Percentiles rank a stretch among this genome's conserved stretches.
Evolutionary conservation across 1,140 invertebrate genomes (phyloP).

Genomic region (Whitmania pigra): DNA sequence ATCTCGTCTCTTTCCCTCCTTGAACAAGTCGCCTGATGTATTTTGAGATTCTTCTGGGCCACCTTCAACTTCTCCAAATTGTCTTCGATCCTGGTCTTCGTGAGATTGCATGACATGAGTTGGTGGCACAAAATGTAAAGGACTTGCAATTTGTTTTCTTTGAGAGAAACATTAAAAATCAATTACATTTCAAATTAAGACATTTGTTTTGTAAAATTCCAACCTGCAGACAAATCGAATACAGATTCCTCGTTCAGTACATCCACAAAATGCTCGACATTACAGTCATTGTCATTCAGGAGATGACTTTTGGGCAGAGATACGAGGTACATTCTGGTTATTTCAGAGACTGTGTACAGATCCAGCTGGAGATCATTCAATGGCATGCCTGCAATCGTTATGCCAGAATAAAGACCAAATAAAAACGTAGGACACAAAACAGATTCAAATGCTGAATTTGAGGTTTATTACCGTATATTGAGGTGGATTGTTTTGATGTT

Average conservation of each 20-base stretch:
- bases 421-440: no score
- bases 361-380: background rate
- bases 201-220: no score
- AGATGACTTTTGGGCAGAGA: background rate
- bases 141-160: constrained; percentile 1
- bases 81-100: constrained; percentile 74
- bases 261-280: background rate
- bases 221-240: background rate
- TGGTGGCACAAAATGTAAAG: background rate
- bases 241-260: background rate
- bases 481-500: no score
- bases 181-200: background rate
- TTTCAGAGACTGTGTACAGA: background rate
- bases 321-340: background rate
- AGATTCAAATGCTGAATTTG: no score
- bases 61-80: constrained; percentile 60
- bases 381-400: background rate
- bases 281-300: background rate
- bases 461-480: no score
- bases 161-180: background rate
- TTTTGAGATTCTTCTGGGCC: constrained; percentile 54
- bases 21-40: constrained; percentile 46
- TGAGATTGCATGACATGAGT: background rate
- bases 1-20: constrained; percentile 40
- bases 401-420: no score